Evolutionary conservation across 1,140 invertebrate genomes (phyloP).

Genomic region (Pectinophora gossypiella): DNA sequence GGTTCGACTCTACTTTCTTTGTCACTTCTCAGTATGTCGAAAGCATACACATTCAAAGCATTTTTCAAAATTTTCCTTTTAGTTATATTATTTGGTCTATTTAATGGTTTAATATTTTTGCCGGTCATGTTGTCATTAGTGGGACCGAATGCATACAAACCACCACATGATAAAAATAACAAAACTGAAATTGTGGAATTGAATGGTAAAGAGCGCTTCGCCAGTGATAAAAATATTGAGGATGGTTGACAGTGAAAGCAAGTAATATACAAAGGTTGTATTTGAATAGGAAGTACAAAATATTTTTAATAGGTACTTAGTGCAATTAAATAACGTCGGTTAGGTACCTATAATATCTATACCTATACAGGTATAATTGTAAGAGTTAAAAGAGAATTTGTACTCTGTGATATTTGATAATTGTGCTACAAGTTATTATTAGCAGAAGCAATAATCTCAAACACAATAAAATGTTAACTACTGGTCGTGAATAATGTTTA

Average conservation of each 20-base stretch:
- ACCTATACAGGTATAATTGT: no score
- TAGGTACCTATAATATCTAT: no score
- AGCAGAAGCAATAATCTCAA: no score
- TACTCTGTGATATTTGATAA: no score
- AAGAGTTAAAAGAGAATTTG: no score
- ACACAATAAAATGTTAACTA: no score
- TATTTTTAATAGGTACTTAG: no score
- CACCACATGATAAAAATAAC: conserved; percentile 22
- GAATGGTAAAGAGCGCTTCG: conserved; percentile 37
- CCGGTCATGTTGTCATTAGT: conserved; percentile 86
- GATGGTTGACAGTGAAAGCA: conserved; percentile 17
- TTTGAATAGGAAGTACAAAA: no score
- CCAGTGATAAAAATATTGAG: conserved; percentile 23
- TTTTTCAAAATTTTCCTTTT: conserved; percentile 90
- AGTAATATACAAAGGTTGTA: no score
- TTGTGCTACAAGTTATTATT: no score
- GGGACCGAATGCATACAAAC: conserved; percentile 77
- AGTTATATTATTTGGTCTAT: conserved; percentile 85
- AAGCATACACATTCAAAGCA: conserved; percentile 86
- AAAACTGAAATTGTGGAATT: conserved; percentile 43
- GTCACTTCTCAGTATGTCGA: conserved; percentile 81
- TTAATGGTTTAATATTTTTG: conserved; percentile 84
- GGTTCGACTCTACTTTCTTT: conserved; percentile 88
- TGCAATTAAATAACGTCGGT: no score
- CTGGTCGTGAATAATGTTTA: no score